Evolutionary conservation across 2,113 vertebrate species (phyloP), one percentile per base, ranked within the genome.

Genomic region (Carassius carassius): DNA sequence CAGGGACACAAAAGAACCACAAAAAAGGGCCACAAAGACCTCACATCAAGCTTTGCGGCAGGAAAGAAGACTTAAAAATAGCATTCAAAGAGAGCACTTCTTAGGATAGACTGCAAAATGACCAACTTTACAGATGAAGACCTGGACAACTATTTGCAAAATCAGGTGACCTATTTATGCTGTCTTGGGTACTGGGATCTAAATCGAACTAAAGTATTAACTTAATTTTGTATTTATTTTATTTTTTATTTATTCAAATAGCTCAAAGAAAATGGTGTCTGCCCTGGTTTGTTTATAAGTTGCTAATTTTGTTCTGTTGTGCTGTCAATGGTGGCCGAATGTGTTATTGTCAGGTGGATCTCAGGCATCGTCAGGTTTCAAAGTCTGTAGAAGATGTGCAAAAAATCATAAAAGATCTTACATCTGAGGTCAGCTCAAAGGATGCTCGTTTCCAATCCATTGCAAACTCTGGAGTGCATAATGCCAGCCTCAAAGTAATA

Each of bases 311-410:
- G 21, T n/a, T 56, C 12, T 69, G 29, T 17, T 70, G 5, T 19
- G 32, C 51, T 23, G 58, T 54, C 63, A 32, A 54, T 70, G 2
- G 1, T 25, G 19, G 37, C 14, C 1, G 29, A 29, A 21, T 80
- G 37, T 49, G 7, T 78, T 58, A 14, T 74, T 47, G 13, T 23
- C 78, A 97, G 96, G 94, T 95, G 82, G 91, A 94, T 60, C 75
- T 1, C 67, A 91, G 95, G 37, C 93, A 92, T 63, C 88, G 88
- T 9, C 81, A 88, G 76, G 88, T 96, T 47, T 94, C 95, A 77
- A 94, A 91, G 86, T 90, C 90, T 1, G 93, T 96, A 85, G 94
- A 95, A 51, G 95, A 96, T 81, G 95, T 96, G 9, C 95, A 95
- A 88, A 92, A 91, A 78, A 88, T 95, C 16, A 88, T 96, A 56